Conservation (phyloP, 1,140 invertebrate genomes). For the Cydia amplana region DNA sequence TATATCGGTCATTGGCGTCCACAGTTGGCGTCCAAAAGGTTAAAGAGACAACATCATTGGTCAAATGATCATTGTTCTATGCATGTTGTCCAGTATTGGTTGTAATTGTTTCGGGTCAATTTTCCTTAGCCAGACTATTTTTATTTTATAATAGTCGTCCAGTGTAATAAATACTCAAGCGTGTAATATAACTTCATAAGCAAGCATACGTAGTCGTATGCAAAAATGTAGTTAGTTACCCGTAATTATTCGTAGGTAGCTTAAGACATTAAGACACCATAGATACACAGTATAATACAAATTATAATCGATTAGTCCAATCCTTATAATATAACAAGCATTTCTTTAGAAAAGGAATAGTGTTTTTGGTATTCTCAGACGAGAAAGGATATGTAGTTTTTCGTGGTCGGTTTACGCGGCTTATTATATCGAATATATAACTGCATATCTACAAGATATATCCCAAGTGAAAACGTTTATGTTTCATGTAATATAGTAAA, state of each 20-base stretch:
- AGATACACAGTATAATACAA: constrained; percentile 6
- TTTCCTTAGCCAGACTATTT: neutral
- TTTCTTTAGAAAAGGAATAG: constrained; percentile 29
- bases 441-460: constrained; percentile 27
- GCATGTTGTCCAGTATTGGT: too few relatives aligned
- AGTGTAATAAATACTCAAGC: neutral
- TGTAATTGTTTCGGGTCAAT: too few relatives aligned
- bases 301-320: constrained; percentile 18
- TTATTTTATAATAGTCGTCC: neutral
- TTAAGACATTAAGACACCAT: neutral
- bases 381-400: constrained; percentile 22
- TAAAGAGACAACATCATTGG: too few relatives aligned
- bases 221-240: neutral
- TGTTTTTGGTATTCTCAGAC: neutral
- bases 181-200: neutral
- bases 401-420: constrained; percentile 8
- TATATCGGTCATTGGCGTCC: too few relatives aligned
- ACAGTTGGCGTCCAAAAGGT: too few relatives aligned
- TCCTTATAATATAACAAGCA: constrained; percentile 12
- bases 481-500: neutral
- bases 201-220: neutral
- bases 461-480: constrained; percentile 13
- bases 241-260: constrained; percentile 4
- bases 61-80: too few relatives aligned
- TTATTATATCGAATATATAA: constrained; percentile 24